phyloP scores from a whole-genome alignment of 2,888 invertebrate species.

The Cosmorhoe ocellata region DNA sequence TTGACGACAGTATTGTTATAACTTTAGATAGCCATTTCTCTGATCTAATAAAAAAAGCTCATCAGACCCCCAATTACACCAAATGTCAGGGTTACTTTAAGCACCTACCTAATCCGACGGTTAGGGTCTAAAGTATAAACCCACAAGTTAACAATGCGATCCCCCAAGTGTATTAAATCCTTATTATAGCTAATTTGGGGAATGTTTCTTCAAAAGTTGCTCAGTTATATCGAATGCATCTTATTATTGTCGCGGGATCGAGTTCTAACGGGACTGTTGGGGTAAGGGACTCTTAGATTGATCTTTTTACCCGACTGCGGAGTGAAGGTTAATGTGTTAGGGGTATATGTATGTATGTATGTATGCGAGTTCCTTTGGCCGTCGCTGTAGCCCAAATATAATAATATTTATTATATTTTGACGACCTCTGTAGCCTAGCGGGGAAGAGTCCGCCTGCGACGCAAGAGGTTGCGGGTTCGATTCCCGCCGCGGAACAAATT shows the following conservation, averaged over 20 bases:
- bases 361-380: no score
- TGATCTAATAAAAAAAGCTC: conserved; percentile 18
- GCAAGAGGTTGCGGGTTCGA: no score
- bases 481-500: no score
- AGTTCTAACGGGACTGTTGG: conserved; percentile 64
- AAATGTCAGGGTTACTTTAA: conserved; percentile 14
- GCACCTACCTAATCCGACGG: conserved; percentile 9
- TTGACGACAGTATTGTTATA: conserved; percentile 9
- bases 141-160: conserved; percentile 18
- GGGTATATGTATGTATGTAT: no score
- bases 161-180: conserved; percentile 31
- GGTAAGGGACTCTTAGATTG: conserved; percentile 35
- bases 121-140: conserved; percentile 25
- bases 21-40: conserved; percentile 9
- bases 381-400: no score
- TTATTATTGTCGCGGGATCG: conserved; percentile 61
- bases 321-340: no score
- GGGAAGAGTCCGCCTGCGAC: no score
- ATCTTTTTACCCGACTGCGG: background rate
- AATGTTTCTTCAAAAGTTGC: conserved; percentile 50
- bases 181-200: conserved; percentile 29
- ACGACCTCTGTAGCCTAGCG: no score
- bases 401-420: no score
- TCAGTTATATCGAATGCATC: conserved; percentile 45
- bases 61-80: conserved; percentile 16